These are phyloP conservation scores for Sisyra terminalis DNA, from an alignment of 2,888 invertebrate genomes.

Conservation along the genomic window DNA sequence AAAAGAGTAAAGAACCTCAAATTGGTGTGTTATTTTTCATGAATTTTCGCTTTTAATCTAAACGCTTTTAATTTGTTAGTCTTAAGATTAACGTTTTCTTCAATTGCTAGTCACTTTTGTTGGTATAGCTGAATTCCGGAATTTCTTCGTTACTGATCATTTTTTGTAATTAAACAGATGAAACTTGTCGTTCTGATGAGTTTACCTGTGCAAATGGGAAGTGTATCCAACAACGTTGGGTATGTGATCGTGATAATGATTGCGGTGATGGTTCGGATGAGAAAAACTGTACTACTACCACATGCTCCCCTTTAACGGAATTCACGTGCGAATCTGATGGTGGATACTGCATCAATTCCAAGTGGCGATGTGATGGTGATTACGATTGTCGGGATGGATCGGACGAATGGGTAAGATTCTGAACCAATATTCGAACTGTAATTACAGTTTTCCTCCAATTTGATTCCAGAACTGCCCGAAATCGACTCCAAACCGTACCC, in stretches of 20 bases:
- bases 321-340: slow-evolving; percentile 57
- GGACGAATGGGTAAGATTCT: slow-evolving; percentile 51
- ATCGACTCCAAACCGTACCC: slow-evolving; percentile 32
- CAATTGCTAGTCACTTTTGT: too few relatives aligned
- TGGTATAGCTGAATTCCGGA: too few relatives aligned
- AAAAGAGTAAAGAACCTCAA: too few relatives aligned
- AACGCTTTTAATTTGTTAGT: too few relatives aligned
- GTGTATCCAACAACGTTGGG: slow-evolving; percentile 75
- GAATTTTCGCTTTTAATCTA: too few relatives aligned
- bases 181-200: slow-evolving; percentile 81
- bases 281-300: slow-evolving; percentile 49
- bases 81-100: too few relatives aligned
- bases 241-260: slow-evolving; percentile 75
- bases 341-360: slow-evolving; percentile 52
- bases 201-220: slow-evolving; percentile 84
- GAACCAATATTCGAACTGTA: too few relatives aligned
- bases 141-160: too few relatives aligned
- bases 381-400: slow-evolving; percentile 68
- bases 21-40: too few relatives aligned
- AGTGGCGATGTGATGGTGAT: slow-evolving; percentile 81
- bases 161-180: slow-evolving; percentile 40
- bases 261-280: slow-evolving; percentile 79
- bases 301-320: slow-evolving; percentile 51
- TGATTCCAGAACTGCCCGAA: slow-evolving; percentile 40
- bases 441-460: slow-evolving; percentile 13